phyloP scores from a whole-genome alignment of 2,797 vertebrate species.

The Muraenolepis orangiensis region DNA sequence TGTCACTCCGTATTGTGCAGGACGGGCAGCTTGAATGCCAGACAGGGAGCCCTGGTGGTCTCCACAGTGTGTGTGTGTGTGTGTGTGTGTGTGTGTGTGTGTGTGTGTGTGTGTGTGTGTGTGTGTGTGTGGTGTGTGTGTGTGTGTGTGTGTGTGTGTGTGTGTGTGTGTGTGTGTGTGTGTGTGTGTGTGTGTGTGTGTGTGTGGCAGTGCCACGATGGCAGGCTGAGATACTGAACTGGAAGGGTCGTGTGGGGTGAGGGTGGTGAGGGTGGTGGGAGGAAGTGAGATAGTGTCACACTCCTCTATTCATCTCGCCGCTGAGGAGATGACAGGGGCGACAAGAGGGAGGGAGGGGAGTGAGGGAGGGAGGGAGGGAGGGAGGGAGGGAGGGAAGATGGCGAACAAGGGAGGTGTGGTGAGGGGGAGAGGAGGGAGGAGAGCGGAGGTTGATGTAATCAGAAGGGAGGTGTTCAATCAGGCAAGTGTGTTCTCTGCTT shows the following conservation, averaged over 20 bases:
- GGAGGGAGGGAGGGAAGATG: slow-evolving; percentile 20
- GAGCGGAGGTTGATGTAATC: slow-evolving; percentile 26
- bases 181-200: neutral
- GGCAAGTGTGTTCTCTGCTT: slow-evolving; percentile 20
- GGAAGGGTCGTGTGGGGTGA: slow-evolving; percentile 5
- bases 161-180: neutral
- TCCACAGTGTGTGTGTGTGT: too few relatives aligned
- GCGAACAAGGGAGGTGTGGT: slow-evolving; percentile 18
- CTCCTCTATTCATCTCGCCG: neutral
- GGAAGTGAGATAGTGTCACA: neutral
- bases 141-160: too few relatives aligned
- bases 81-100: too few relatives aligned
- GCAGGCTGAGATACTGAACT: neutral
- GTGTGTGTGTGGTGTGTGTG: too few relatives aligned
- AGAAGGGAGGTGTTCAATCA: slow-evolving; percentile 61
- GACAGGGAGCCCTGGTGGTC: neutral
- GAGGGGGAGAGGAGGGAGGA: slow-evolving; percentile 44
- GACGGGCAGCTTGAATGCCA: neutral
- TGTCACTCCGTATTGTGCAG: neutral
- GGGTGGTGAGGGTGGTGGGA: slow-evolving; percentile 50
- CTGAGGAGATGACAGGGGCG: neutral
- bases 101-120: neutral
- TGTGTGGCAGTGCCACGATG: neutral
- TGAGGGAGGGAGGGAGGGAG: slow-evolving; percentile 43
- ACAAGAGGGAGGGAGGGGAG: neutral